Base-by-base conservation (phyloP, 2,888 invertebrate genomes). In the Apotomis turbidana region DNA sequence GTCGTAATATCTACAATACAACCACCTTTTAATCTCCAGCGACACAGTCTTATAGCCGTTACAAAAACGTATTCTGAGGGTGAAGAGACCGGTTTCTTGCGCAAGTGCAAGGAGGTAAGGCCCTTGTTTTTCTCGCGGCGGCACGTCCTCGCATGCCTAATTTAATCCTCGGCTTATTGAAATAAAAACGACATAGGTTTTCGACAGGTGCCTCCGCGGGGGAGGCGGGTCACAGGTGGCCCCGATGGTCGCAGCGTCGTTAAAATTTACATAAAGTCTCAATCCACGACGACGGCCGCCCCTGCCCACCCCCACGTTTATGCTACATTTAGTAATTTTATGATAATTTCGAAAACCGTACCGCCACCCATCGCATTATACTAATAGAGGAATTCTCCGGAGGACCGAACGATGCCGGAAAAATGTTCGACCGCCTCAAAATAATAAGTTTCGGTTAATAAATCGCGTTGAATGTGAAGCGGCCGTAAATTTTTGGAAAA, bases 311-410 rank as follows among this genome's bases (percentile, higher is more conserved):
- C 76, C 93, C 88, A 89, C 91, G 89, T 91, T 92, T 89, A 93
- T 93, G 93, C 93, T 93, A 93, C 93, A 93, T 93, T 93, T 93
- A 93, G 93, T 93, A 93, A 93, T 93, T 93, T 93, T 93, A 93
- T 93, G 93, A 93, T 93, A 93, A 93, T 93, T 93, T 90, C 88
- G 89, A 90, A 92, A 93, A 93, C 93, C 87, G 89, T 90, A 88
- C 92, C 89, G 86, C 93, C 92, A 91, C 93, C 93, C 93, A 92
- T 93, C 93, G 89, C 92, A 93, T 93, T 93, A 93, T 93, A 92
- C 93, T 93, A 93, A 93, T 93, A 93, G 93, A 93, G 87, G 89
- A 90, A 88, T 87, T 84, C 89, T 84, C 85, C 77, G 77, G 84
- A 86, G 86, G 82, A 86, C 77, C 80, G 79, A 81, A 79, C 82